These are phyloP conservation scores for Morphnarchus princeps DNA, from an alignment of 2,113 vertebrate genomes.

Conservation along the genomic window DNA sequence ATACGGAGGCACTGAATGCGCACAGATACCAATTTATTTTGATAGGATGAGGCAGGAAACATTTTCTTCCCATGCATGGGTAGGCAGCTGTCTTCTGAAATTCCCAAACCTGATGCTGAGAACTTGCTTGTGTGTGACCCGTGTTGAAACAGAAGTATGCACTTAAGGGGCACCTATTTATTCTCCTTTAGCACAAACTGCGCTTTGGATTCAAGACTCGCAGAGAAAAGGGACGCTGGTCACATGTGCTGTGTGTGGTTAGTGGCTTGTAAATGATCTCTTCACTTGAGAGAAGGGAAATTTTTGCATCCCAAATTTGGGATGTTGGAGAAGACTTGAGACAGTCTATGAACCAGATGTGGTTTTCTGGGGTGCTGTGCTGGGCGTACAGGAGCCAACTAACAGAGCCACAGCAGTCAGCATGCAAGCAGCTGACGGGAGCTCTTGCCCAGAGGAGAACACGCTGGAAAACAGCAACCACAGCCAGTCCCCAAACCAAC, in stretches of 20 bases:
- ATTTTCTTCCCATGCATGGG: background rate
- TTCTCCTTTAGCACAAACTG: background rate
- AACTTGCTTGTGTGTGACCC: background rate
- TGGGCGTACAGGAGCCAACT: background rate
- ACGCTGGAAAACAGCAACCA: background rate
- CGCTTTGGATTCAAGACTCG: background rate
- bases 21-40: background rate
- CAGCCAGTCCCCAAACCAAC: background rate
- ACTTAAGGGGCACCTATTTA: background rate
- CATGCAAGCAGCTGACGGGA: background rate
- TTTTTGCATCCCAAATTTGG: background rate
- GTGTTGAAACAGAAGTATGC: background rate
- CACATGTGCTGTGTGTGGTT: background rate
- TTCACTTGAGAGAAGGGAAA: background rate
- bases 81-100: background rate
- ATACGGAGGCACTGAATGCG: background rate
- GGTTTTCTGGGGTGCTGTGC: background rate
- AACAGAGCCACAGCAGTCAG: background rate
- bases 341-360: background rate
- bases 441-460: background rate
- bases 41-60: background rate
- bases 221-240: background rate
- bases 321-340: background rate
- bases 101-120: background rate
- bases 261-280: background rate